These are phyloP conservation scores for Lytechinus variegatus DNA, from an alignment of 35 echinoderm and acorn worm species.

Conservation along the genomic window DNA sequence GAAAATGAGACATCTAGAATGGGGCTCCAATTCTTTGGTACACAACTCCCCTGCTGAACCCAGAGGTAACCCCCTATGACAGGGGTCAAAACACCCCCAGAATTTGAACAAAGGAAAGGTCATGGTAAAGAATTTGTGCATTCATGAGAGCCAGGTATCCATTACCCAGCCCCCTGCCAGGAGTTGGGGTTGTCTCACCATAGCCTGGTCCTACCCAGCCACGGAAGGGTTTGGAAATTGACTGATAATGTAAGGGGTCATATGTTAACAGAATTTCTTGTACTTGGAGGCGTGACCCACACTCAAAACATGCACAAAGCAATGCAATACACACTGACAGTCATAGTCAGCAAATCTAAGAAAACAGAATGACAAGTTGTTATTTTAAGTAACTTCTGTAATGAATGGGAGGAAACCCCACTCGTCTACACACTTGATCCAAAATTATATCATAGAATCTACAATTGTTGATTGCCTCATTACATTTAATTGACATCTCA, in stretches of 20 bases:
- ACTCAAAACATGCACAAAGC: neutral
- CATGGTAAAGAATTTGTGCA: slow-evolving; percentile 33
- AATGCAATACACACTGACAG: neutral
- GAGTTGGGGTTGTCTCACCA: neutral
- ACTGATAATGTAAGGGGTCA: slow-evolving; percentile 36
- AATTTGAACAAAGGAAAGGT: slow-evolving; percentile 39
- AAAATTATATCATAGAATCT: too few relatives aligned
- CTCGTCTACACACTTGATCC: neutral
- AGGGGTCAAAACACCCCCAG: slow-evolving; percentile 29
- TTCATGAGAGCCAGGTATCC: slow-evolving; percentile 20
- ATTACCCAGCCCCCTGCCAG: slow-evolving; percentile 33
- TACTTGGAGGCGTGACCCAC: slow-evolving; percentile 6
- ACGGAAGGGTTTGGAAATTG: slow-evolving; percentile 1
- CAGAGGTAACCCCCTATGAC: neutral
- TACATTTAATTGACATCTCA: too few relatives aligned
- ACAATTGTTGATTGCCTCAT: too few relatives aligned
- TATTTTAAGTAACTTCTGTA: neutral
- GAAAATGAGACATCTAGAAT: neutral
- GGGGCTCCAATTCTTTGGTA: neutral
- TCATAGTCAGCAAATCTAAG: neutral
- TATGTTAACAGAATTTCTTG: slow-evolving; percentile 46
- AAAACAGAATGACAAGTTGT: neutral
- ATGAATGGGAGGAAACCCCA: neutral
- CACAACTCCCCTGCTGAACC: slow-evolving; percentile 2
- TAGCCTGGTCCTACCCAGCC: neutral